Evolutionary conservation across 2,797 vertebrate species (phyloP), one percentile per base, ranked within the genome.

Genomic region (Lophius americanus): DNA sequence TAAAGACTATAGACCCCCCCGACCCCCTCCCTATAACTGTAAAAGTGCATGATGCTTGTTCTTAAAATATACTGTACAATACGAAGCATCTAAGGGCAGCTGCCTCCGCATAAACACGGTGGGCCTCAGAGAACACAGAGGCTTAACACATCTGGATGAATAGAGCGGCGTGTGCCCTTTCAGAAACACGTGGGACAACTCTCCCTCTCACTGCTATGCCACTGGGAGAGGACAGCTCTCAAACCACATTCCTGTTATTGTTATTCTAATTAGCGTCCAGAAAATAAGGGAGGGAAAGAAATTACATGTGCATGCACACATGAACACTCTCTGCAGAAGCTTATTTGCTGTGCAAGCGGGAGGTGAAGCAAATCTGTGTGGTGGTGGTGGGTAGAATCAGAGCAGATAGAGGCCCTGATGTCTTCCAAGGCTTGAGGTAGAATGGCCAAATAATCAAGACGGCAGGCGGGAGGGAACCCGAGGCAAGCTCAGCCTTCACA

Each of bases 121-220:
- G 64, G 57, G 84, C 72, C 80, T 84, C 77, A 63, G 62, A 65
- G 80, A 83, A 86, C 77, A 78, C 73, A 55, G 86, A 76, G 44
- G 83, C 87, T 89, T 83, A 83, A 91, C 91, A 91, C 91, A 93
- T 91, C 91, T 93, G 91, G 89, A 88, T 91, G 89, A 93, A 93
- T 88, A 83, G 89, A 91, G 88, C 69, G 83, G 75, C 90, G 91
- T 91, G 92, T 92, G 78, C 89, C 88, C 85, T 85, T 90, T 88
- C 87, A 92, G 75, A 68, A 69, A 64, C 76, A 88, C 73, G 84
- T 90, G 88, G 76, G 79, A 83, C 85, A 82, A 76, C 80, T 78
- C 82, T 82, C 73, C 82, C 85, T 87, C 83, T 77, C 70, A 66
- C 78, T 65, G 76, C 82, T 73, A 60, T 79, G 82, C 90, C 82